Evolutionary conservation across 1,140 invertebrate species (phyloP).

Genomic region (Thaumetopoea pityocampa): DNA sequence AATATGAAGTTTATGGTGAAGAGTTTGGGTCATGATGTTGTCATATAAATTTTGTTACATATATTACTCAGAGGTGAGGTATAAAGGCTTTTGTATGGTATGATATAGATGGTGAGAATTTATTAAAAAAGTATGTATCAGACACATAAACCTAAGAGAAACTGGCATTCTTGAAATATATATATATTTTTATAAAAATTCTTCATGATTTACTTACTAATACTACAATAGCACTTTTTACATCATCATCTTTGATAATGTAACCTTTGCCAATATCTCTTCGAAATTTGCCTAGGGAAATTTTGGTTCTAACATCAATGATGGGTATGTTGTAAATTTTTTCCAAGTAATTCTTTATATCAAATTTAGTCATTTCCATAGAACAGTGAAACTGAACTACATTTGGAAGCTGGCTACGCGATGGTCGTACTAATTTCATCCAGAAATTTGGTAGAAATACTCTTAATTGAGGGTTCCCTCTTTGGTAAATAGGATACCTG

Average conservation of each 20-base stretch:
- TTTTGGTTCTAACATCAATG: slow-evolving; percentile 83
- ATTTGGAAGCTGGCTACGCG: slow-evolving; percentile 81
- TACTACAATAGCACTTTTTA: slow-evolving; percentile 87
- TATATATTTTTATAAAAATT: not conserved
- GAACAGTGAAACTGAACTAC: slow-evolving; percentile 90
- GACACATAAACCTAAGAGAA: too few relatives aligned
- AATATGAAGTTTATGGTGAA: too few relatives aligned
- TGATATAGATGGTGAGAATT: too few relatives aligned
- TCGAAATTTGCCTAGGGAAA: slow-evolving; percentile 79
- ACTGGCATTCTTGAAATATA: too few relatives aligned
- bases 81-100: too few relatives aligned
- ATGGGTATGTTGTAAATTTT: slow-evolving; percentile 94
- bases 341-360: slow-evolving; percentile 94
- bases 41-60: too few relatives aligned
- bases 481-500: slow-evolving; percentile 92
- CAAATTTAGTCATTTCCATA: slow-evolving; percentile 90
- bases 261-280: slow-evolving; percentile 76
- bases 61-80: too few relatives aligned
- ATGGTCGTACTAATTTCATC: slow-evolving; percentile 90
- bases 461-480: slow-evolving; percentile 91
- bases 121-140: too few relatives aligned
- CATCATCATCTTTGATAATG: slow-evolving; percentile 89
- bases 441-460: slow-evolving; percentile 96
- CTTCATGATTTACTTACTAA: slow-evolving; percentile 79
- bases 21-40: too few relatives aligned